These are phyloP conservation scores for Montipora foliosa DNA, from an alignment of 64 coral and sea anemone genomes.

Conservation along the genomic window DNA sequence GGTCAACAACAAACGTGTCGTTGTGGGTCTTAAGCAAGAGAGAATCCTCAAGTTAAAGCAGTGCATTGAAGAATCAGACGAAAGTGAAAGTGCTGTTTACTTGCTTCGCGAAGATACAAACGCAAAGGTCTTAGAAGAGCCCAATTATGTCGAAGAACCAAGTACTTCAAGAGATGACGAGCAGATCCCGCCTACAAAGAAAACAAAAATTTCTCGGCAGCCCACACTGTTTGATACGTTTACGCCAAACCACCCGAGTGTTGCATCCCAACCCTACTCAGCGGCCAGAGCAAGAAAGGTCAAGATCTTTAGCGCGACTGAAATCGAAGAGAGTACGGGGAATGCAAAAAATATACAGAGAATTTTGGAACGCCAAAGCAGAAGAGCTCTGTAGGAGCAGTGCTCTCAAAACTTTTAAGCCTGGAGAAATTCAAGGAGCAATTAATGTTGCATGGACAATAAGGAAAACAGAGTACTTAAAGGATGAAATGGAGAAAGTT, in stretches of 20 bases:
- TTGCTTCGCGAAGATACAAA: background rate
- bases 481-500: conserved; percentile 36
- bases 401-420: conserved; percentile 42
- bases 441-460: conserved; percentile 59
- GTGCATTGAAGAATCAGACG: background rate
- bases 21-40: background rate
- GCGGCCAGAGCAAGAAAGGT: conserved; percentile 47
- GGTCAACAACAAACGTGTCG: conserved; percentile 1
- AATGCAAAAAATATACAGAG: conserved; percentile 50
- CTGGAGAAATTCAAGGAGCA: conserved; percentile 54
- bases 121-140: background rate
- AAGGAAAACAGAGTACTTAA: conserved; percentile 34
- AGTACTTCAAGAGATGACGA: background rate
- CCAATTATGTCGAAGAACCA: background rate
- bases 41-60: background rate
- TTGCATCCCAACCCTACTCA: conserved; percentile 3
- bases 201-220: background rate
- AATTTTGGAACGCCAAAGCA: conserved; percentile 56
- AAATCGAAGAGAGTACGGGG: conserved; percentile 48
- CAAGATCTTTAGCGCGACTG: conserved; percentile 40
- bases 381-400: conserved; percentile 51
- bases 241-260: background rate
- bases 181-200: background rate
- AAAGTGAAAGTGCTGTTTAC: background rate
- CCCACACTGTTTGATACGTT: background rate